Percentiles rank a stretch among this genome's conserved stretches.
Conservation (phyloP, 2,888 invertebrate species). For the Liopterus haemorrhoidalis region DNA sequence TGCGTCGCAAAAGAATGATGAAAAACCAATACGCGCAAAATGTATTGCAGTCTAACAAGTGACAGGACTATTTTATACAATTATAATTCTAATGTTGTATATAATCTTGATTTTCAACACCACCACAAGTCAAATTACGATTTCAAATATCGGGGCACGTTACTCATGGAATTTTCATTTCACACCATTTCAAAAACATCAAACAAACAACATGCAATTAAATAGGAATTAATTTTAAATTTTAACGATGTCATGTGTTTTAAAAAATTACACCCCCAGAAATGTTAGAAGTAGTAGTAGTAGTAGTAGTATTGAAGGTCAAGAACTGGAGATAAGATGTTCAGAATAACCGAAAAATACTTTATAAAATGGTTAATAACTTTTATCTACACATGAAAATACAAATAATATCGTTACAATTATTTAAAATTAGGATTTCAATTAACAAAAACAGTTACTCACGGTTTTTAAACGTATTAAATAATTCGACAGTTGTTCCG, state of each 20-base stretch:
- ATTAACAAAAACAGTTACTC: slow-evolving; percentile 16
- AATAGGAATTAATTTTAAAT: too few species aligned
- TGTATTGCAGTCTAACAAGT: too few species aligned
- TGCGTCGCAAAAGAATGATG: slow-evolving; percentile 20
- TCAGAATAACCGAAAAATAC: not conserved
- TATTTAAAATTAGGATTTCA: slow-evolving; percentile 10
- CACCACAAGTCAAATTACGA: too few species aligned
- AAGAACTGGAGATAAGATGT: slow-evolving; percentile 22
- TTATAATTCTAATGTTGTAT: too few species aligned
- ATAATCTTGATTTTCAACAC: too few species aligned
- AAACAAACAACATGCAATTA: slow-evolving; percentile 9
- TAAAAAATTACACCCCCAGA: slow-evolving; percentile 13
- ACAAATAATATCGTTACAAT: slow-evolving; percentile 1
- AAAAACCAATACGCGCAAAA: slow-evolving; percentile 10
- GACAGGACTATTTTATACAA: too few species aligned
- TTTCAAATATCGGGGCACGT: too few species aligned
- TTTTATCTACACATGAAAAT: slow-evolving; percentile 7
- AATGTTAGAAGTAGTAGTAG: slow-evolving; percentile 12
- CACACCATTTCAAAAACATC: slow-evolving; percentile 5
- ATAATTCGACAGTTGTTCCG: slow-evolving; percentile 21
- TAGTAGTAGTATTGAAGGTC: slow-evolving; percentile 20
- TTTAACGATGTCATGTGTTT: slow-evolving; percentile 11
- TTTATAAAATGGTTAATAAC: not conserved
- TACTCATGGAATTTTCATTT: too few species aligned
- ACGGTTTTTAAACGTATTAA: slow-evolving; percentile 21